These are phyloP conservation scores for Apocrypta bakeri DNA, from an alignment of 1,140 invertebrate genomes.

Conservation along the genomic window DNA sequence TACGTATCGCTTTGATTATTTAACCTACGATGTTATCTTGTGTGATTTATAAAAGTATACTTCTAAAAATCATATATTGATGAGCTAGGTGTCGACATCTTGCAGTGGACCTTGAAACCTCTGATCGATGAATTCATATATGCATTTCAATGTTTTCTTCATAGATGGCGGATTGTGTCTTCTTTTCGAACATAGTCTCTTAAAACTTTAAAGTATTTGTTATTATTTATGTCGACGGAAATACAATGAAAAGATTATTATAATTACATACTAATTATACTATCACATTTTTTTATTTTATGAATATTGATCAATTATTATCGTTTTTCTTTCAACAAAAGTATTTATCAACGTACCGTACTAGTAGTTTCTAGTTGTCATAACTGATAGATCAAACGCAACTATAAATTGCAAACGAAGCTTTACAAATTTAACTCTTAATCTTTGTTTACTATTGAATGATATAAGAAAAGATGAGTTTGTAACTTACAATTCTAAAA, in stretches of 20 bases:
- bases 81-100: constrained; percentile 13
- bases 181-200: neutral
- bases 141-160: neutral
- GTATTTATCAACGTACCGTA: neutral
- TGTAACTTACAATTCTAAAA: neutral
- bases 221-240: neutral
- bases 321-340: neutral
- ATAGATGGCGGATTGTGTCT: neutral
- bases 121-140: neutral
- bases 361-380: neutral
- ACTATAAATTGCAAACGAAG: neutral
- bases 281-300: constrained; percentile 40
- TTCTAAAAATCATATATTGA: neutral
- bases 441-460: neutral
- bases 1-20: too few species aligned
- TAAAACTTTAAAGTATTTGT: neutral
- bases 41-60: neutral
- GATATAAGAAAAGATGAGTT: neutral
- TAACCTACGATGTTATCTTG: too few species aligned
- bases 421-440: neutral
- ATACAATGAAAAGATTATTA: neutral
- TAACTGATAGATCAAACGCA: neutral
- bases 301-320: constrained; percentile 36
- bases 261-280: neutral
- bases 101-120: neutral